phyloP scores from a whole-genome alignment of 2,113 vertebrate species.

The Collichthys lucidus region DNA sequence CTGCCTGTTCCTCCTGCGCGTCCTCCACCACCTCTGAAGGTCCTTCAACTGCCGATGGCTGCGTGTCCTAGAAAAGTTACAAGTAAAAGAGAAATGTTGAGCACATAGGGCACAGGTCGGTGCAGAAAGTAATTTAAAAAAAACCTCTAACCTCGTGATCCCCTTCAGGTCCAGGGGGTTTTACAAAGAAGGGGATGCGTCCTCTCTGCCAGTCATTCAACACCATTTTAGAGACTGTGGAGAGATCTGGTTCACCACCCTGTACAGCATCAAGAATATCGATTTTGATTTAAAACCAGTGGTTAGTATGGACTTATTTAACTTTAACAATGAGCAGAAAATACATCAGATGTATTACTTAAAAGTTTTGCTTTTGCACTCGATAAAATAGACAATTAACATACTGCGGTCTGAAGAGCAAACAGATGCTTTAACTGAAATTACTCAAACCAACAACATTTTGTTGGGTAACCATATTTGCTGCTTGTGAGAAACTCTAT shows the following conservation, averaged over 20 bases:
- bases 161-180: conserved; percentile 89
- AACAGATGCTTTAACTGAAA: not conserved
- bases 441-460: not conserved
- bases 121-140: not conserved
- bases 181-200: conserved; percentile 97
- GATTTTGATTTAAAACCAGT: not conserved
- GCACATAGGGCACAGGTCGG: not conserved
- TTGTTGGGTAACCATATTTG: not conserved
- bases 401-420: not conserved
- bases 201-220: conserved; percentile 99
- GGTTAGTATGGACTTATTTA: conserved; percentile 10
- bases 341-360: not conserved
- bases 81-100: not conserved
- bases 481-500: not conserved
- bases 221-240: conserved; percentile 97
- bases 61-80: conserved; percentile 57
- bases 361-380: not conserved
- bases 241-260: conserved; percentile 94
- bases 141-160: conserved; percentile 82
- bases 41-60: conserved; percentile 38
- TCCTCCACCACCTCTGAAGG: conserved; percentile 45
- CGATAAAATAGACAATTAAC: not conserved
- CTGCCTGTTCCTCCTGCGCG: conserved; percentile 54
- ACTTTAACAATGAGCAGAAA: not conserved
- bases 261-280: conserved; percentile 65